Evolutionary conservation across 2,113 vertebrate species (phyloP).

Genomic region (Tupaia tana): DNA sequence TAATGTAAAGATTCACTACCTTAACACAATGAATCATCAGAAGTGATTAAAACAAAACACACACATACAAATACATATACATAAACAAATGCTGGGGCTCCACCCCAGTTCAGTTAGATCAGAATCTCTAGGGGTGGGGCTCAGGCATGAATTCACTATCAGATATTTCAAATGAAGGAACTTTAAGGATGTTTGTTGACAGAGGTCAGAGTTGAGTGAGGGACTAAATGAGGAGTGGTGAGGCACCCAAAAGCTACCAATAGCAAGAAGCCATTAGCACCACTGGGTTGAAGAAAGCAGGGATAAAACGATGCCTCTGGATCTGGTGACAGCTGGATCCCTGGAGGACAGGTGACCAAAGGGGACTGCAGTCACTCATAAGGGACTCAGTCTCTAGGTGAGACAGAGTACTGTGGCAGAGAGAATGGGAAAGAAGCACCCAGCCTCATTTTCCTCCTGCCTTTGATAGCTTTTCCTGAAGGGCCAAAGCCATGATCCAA

Average conservation of each 20-base stretch:
- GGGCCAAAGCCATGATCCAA: background rate
- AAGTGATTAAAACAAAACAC: background rate
- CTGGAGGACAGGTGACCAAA: no score
- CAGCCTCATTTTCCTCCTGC: no score
- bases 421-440: background rate
- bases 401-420: fast-evolving
- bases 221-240: fast-evolving
- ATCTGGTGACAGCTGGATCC: background rate
- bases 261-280: background rate
- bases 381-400: background rate
- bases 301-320: fast-evolving
- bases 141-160: background rate
- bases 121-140: background rate
- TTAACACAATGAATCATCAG: background rate
- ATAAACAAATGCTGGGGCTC: background rate
- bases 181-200: background rate
- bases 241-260: background rate
- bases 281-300: fast-evolving
- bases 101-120: fast-evolving
- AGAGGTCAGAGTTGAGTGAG: background rate
- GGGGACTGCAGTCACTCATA: fast-evolving
- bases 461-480: fast-evolving
- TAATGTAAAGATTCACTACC: background rate
- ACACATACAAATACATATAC: background rate
- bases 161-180: background rate